Evolutionary conservation across 2,113 vertebrate species (phyloP), one percentile per base, ranked within the genome.

Genomic region (Colius striatus): DNA sequence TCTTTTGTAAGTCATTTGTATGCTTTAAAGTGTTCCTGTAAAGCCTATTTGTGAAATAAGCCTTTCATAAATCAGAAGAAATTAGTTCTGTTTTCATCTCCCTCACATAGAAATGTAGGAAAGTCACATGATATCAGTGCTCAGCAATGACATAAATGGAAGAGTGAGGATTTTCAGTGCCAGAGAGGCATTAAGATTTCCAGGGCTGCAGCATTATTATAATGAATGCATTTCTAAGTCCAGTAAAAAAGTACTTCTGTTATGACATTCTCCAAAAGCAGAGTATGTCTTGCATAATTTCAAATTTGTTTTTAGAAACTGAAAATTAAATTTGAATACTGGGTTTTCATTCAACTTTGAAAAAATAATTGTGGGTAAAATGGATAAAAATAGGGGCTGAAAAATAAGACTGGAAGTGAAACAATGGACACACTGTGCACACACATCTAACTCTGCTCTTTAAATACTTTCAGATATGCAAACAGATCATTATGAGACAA

Each of bases 11-110:
- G 34, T 55, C 5, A 29, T 34, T 72, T 54, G 34, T 72, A 8
- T 17, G 43, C 15, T 92, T 72, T 86, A 70, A 68, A 73, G 27
- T 66, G 26, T 43, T 92, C 50, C 54, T 61, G 50, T 92, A 87
- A 95, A 87, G 30, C 23, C 15, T 66, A 10, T 85, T 94, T 73
- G 63, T 79, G 47, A 95, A 94, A 83, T 51, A 79, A 66, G 41
- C 21, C 32, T 65, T 83, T 47, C 62, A 87, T 51, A 66, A 85
- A 94, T 85, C 51, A 81, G 57, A 78, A 87, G 34, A 93, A 63
- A 84, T 87, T 81, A 50, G 27, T 73, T 84, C 57, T 84, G 62
- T 82, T 89, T 95, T 79, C 55, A 78, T 61, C 36, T 76, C 13
- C 23, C 16, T 89, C 58, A 57, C 41, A 43, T 0, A 91, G 62